Percentiles rank a stretch among this genome's conserved stretches.
These are phyloP conservation scores for Galagoides demidoff DNA, from an alignment of 2,797 vertebrate genomes.

Conservation along the genomic window DNA sequence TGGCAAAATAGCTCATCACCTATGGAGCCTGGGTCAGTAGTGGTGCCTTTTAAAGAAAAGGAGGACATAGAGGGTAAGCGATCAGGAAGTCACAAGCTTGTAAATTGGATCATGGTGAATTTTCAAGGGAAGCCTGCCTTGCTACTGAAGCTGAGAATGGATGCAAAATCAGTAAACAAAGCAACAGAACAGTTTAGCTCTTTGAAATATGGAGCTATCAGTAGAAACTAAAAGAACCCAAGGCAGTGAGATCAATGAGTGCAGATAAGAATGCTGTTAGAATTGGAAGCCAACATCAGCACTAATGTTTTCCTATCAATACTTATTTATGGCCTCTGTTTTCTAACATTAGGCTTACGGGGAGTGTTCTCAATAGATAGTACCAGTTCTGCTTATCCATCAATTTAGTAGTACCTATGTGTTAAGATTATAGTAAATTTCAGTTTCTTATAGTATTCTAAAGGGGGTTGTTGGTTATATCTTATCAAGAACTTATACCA, in stretches of 20 bases:
- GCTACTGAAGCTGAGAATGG: neutral
- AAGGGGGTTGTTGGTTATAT: neutral
- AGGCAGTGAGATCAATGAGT: conserved; percentile 49
- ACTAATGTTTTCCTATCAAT: conserved; percentile 13
- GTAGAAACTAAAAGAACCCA: conserved; percentile 31
- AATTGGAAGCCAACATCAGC: conserved; percentile 31
- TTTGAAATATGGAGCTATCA: conserved; percentile 57
- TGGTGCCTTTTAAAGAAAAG: neutral
- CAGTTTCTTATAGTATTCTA: neutral
- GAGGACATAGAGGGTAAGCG: neutral
- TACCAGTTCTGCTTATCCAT: conserved; percentile 26
- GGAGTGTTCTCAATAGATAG: neutral
- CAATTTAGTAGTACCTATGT: neutral
- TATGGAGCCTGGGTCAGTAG: neutral
- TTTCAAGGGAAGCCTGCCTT: conserved; percentile 39
- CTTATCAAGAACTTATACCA: neutral
- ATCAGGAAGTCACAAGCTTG: neutral
- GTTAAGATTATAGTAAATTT: neutral
- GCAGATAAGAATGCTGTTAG: conserved; percentile 36
- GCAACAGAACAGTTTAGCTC: conserved; percentile 42
- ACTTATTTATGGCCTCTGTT: conserved; percentile 27
- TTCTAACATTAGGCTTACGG: neutral
- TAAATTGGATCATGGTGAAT: neutral
- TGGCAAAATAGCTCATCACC: neutral
- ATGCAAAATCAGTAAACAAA: conserved; percentile 4